Evolutionary conservation across 2,888 invertebrate species (phyloP).

Genomic region (Nipponacmea schrenckii): DNA sequence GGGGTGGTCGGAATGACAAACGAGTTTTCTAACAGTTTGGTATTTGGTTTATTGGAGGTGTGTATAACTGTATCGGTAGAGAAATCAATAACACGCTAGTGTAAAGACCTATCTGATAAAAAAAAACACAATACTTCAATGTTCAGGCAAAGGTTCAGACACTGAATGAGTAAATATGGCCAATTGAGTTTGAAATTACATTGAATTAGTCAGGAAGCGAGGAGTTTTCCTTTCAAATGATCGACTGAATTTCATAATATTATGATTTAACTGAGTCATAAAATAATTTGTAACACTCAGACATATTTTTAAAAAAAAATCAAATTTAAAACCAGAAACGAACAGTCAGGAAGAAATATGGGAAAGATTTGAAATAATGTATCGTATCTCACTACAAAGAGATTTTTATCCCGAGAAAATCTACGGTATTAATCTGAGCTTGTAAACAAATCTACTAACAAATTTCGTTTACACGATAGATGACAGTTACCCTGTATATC

Average conservation of each 20-base stretch:
- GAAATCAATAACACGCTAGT: background rate
- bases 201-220: too few relatives aligned
- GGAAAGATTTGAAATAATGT: background rate
- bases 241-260: too few relatives aligned
- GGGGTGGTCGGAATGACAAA: constrained; percentile 4
- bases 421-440: background rate
- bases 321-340: too few relatives aligned
- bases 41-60: background rate
- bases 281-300: too few relatives aligned
- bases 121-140: background rate
- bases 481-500: background rate
- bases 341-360: too few relatives aligned
- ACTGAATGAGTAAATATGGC: background rate
- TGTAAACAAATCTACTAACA: constrained; percentile 4
- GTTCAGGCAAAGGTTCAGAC: background rate
- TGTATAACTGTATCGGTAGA: background rate
- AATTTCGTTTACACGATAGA: background rate
- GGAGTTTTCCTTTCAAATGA: too few relatives aligned
- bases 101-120: constrained; percentile 4
- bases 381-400: constrained; percentile 1
- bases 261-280: too few relatives aligned
- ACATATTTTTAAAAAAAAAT: too few relatives aligned
- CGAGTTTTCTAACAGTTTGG: background rate
- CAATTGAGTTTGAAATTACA: too few relatives aligned
- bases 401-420: background rate